Base-by-base conservation (phyloP, 2,888 invertebrate genomes). In the Xanthia icteritia region DNA sequence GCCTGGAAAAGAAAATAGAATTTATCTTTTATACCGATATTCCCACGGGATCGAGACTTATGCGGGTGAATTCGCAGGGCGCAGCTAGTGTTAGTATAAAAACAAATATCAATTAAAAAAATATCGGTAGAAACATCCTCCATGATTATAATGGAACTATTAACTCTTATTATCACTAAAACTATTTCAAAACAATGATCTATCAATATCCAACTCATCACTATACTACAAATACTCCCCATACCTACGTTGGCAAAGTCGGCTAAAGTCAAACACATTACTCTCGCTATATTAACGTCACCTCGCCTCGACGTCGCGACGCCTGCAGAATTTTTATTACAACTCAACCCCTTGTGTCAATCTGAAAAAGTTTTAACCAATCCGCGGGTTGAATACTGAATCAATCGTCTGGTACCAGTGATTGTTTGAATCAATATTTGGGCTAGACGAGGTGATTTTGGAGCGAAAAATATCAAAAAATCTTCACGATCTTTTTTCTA, bases 361-460 rank as follows among this genome's bases (percentile, higher is more conserved):
- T 81, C 83, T 79, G 78, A 80, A 87, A 89, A 89, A 81, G 67
- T 80, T 87, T 75, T 51, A 70, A 51, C 58, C 56, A 64, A 63
- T 68, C 71, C 79, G 74, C 61, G 79, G 20, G 51, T n/a, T 69
- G 87, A 89, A 87, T 87, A 72, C 76, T 45, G 72, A 75, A 67
- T 73, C 67, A 73, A 67, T 66, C 64, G 87, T 88, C 84, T 86
- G 89, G 70, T 31, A 4, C 73, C 45, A 51, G 67, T 72, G 82
- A 87, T 82, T 87, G 79, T 89, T 82, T 80, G 64, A 86, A 67
- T 71, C 82, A 79, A 84, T 89, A 89, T 87, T 82, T 86, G 83
- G 61, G 58, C 51, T 63, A 75, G 81, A 70, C 56, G 66, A 71
- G 20, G 72, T 79, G 68, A 45, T 76, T 76, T 73, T 61, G 5